Evolutionary conservation across 2,888 invertebrate genomes (phyloP).

Genomic region (Apoda limacodes): DNA sequence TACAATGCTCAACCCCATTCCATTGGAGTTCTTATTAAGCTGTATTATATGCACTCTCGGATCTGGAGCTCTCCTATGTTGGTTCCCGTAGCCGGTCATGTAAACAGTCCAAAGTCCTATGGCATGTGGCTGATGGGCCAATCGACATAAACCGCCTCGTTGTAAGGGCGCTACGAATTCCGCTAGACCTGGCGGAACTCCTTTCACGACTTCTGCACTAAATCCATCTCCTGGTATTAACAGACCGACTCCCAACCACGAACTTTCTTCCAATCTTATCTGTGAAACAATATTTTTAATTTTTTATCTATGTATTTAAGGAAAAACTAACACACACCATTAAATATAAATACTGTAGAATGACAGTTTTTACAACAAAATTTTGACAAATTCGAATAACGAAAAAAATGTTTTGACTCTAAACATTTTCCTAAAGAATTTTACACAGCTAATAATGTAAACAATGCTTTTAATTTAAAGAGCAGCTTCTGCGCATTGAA

Average conservation of each 20-base stretch:
- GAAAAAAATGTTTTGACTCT: no score
- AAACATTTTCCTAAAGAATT: no score
- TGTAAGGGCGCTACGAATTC: constrained; percentile 88
- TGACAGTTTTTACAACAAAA: no score
- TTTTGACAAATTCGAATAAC: no score
- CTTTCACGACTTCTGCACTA: constrained; percentile 95
- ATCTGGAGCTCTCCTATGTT: constrained; percentile 75
- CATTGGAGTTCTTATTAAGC: constrained; percentile 93
- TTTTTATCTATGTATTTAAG: no score
- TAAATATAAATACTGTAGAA: no score
- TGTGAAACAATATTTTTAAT: no score
- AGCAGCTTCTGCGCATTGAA: no score
- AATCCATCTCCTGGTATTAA: constrained; percentile 97
- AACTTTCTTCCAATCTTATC: constrained; percentile 91
- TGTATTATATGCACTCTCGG: constrained; percentile 88
- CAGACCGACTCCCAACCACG: constrained; percentile 89
- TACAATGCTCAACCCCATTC: constrained; percentile 98
- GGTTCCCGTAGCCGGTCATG: constrained; percentile 74
- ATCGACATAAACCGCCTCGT: constrained; percentile 85
- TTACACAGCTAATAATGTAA: no score
- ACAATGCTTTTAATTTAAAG: no score
- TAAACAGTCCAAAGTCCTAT: constrained; percentile 97
- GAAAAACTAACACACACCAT: no score
- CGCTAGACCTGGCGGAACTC: constrained; percentile 92
- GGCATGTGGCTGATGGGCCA: constrained; percentile 91